These are phyloP conservation scores for Castor canadensis DNA, from an alignment of 2,113 vertebrate genomes.

Conservation along the genomic window DNA sequence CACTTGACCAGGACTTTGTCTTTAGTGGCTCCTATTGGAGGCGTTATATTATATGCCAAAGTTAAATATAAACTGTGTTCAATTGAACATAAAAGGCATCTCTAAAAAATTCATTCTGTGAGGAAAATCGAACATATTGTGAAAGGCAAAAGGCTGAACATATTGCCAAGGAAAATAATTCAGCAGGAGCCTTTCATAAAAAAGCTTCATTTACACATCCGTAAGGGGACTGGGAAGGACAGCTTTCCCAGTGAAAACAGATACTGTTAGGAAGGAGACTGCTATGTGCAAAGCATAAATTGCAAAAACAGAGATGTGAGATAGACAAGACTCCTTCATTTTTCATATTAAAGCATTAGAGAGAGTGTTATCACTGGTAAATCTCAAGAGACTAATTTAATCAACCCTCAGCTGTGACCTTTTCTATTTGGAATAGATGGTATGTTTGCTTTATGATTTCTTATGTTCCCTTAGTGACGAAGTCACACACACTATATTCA, in stretches of 20 bases:
- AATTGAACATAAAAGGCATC: not conserved
- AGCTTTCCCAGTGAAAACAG: constrained; percentile 65
- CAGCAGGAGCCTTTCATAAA: constrained; percentile 56
- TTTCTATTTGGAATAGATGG: constrained; percentile 34
- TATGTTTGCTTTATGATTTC: constrained; percentile 26
- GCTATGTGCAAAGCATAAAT: not conserved
- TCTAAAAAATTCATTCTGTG: not conserved
- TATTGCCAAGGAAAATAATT: constrained; percentile 45
- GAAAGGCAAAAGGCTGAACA: constrained; percentile 39
- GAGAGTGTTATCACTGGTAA: not conserved
- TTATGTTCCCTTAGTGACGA: not conserved
- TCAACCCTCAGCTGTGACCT: not conserved
- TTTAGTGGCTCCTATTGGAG: not conserved
- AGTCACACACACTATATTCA: constrained; percentile 12
- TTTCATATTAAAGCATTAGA: constrained; percentile 53
- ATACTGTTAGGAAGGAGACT: not conserved
- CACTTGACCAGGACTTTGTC: not conserved
- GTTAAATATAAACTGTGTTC: not conserved
- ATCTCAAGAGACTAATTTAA: constrained; percentile 46
- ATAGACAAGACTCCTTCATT: not conserved
- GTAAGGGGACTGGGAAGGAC: constrained; percentile 39
- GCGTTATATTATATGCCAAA: not conserved
- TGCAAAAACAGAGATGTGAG: not conserved
- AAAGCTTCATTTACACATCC: constrained; percentile 32
- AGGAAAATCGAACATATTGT: not conserved